These are phyloP conservation scores for Subacronicta megacephala DNA, from an alignment of 2,888 invertebrate species.

Conservation along the genomic window DNA sequence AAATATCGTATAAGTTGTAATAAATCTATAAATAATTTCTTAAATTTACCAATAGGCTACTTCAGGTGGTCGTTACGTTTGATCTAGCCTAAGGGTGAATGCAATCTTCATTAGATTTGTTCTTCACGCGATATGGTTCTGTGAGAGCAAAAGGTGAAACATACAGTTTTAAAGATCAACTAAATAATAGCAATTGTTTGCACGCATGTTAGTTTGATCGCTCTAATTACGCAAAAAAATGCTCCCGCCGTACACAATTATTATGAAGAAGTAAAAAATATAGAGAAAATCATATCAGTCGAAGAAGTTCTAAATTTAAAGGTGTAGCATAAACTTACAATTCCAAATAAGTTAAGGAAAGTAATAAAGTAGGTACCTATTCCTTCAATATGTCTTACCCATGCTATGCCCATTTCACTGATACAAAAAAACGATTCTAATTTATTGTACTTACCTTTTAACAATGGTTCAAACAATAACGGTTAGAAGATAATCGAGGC, in stretches of 20 bases:
- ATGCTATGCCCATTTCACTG: too few species aligned
- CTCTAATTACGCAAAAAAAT: background rate
- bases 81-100: slow-evolving; percentile 69
- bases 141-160: slow-evolving; percentile 34
- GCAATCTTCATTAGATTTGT: slow-evolving; percentile 85
- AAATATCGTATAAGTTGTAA: slow-evolving; percentile 80
- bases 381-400: too few species aligned
- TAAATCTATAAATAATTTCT: slow-evolving; percentile 86
- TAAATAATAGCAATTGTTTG: slow-evolving; percentile 38
- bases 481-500: slow-evolving; percentile 9
- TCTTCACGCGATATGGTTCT: slow-evolving; percentile 53
- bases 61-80: slow-evolving; percentile 86
- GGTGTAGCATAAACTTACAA: too few species aligned
- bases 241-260: background rate
- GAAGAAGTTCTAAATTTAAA: background rate
- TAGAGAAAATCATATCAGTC: background rate
- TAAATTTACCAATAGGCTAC: slow-evolving; percentile 79
- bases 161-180: slow-evolving; percentile 10
- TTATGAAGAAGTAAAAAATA: background rate
- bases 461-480: slow-evolving; percentile 8
- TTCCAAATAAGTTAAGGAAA: too few species aligned
- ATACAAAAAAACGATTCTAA: too few species aligned
- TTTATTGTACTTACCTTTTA: too few species aligned
- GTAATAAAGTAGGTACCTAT: too few species aligned
- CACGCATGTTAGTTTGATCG: slow-evolving; percentile 13